Evolutionary conservation across 1,140 invertebrate species (phyloP), one percentile per base, ranked within the genome.

Genomic region (Drosophila hydei): DNA sequence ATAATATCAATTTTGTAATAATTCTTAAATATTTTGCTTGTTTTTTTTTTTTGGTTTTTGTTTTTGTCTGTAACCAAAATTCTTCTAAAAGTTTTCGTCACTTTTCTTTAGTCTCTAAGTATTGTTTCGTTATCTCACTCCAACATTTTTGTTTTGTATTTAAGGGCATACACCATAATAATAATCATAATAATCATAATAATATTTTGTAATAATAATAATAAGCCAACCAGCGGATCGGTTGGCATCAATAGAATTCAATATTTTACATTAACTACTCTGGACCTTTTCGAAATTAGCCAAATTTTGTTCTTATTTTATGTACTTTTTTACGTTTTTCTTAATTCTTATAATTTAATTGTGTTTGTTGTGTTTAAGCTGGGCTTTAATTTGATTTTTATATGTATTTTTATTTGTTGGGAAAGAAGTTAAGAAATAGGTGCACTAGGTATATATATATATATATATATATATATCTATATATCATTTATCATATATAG

Each of bases 61-160:
- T 42, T 16, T 16, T 16, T 8, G 38, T 74, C 63, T 85, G 71
- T 83, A 83, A 76, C 80, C 81, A 85, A 85, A 85, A 85, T 87
- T 61, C 79, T 88, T 83, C 77, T 88, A 84, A 84, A 77, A 79
- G 78, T 77, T 85, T 33, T 90, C 74, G 56, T 87, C 78, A 88
- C 75, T 87, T 87, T 70, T 72, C 72, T 62, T 88, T 88, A 87
- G 72, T 79, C 80, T 90, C 85, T 90, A 91, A 87, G 89, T 91
- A 91, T 91, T 91, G 89, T 91, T 91, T 91, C 85, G 54, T 91
- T 90, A 90, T 90, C 89, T 91, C 89, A 91, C 89, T 91, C 89
- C 81, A 90, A 89, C 89, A 90, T 56, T 42, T 42, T 50, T 72
- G 38, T 69, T 75, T 65, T 65, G 54, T 64, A 62, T 77, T 75